phyloP scores from a whole-genome alignment of 2,888 invertebrate genomes.

The Fragum whitleyi region DNA sequence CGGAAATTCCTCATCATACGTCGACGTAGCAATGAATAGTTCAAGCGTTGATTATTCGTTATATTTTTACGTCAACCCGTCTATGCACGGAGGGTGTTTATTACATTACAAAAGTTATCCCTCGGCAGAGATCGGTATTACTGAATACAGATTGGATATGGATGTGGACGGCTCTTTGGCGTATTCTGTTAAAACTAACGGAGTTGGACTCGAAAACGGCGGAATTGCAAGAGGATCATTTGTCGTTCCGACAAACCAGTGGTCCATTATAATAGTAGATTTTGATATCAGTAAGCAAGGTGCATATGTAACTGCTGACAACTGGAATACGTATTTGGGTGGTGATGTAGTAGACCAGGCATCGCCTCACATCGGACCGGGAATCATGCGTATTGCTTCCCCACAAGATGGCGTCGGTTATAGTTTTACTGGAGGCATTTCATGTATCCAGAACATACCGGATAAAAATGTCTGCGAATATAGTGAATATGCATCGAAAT shows the following conservation, averaged over 20 bases:
- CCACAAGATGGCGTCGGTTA: not conserved
- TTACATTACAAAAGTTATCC: not conserved
- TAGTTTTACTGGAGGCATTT: not conserved
- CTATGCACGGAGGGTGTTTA: constrained; percentile 2
- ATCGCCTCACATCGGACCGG: not conserved
- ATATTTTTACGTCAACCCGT: constrained; percentile 7
- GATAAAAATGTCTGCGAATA: not conserved
- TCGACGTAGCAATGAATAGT: not conserved
- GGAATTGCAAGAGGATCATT: not conserved
- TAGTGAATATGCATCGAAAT: not conserved
- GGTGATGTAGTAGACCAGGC: not conserved
- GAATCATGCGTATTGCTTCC: not conserved
- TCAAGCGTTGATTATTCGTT: not conserved
- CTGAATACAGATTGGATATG: constrained; percentile 14
- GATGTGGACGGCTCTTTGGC: not conserved
- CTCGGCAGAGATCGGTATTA: not conserved
- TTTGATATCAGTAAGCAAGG: constrained; percentile 1
- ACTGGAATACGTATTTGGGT: not conserved
- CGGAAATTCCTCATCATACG: constrained; percentile 4
- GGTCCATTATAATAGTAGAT: constrained; percentile 6
- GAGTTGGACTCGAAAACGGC: not conserved
- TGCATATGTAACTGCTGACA: not conserved
- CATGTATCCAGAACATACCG: not conserved
- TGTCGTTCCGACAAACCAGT: not conserved
- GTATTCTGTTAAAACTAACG: not conserved